Evolutionary conservation across 1,140 invertebrate genomes (phyloP), one percentile per base, ranked within the genome.

Genomic region (Monochamus saltuarius): DNA sequence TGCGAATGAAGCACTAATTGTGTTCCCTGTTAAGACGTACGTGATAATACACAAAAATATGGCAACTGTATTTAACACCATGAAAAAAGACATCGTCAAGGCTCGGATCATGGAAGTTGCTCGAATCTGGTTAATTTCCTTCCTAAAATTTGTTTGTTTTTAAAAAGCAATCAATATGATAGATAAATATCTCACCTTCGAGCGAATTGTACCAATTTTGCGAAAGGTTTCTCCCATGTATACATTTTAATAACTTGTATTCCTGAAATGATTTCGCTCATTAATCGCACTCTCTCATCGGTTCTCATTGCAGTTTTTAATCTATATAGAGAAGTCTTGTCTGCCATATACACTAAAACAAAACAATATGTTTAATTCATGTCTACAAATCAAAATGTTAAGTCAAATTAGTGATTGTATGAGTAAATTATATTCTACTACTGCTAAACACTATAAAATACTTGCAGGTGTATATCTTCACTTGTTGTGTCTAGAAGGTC

Each of bases 191-290:
- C 70, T 78, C 74, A 87, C 85, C 81, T 84, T 66, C 88, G 80
- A 14, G 84, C 81, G 6, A 80, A 73, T 14, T 80, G 79, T 9
- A 92, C 83, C 29, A 92, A 77, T 52, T 81, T 82, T 2, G 86
- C 86, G 72, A 94, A 94, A 0, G 89, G 88, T 50, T 87, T 84
- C 73, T 94, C 91, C 91, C 91, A 94, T 0, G 88, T 86, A 70
- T 92, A 93, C 91, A 95, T 94, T 78, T 96, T 97, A 37, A 78
- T 79, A 59, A 90, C 85, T 75, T 88, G 82, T 77, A 92, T 90
- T 14, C 87, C 89, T 35, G 79, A 79, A 42, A 92, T 86, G 39
- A 92, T 87, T 81, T 92, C 89, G 71, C 87, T 88, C 88, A 91
- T 91, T 56, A 90, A 78, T 57, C 84, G 80, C 4, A 91, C 84